phyloP scores from a whole-genome alignment of 1,140 invertebrate genomes.

The Acarapis woodi region DNA sequence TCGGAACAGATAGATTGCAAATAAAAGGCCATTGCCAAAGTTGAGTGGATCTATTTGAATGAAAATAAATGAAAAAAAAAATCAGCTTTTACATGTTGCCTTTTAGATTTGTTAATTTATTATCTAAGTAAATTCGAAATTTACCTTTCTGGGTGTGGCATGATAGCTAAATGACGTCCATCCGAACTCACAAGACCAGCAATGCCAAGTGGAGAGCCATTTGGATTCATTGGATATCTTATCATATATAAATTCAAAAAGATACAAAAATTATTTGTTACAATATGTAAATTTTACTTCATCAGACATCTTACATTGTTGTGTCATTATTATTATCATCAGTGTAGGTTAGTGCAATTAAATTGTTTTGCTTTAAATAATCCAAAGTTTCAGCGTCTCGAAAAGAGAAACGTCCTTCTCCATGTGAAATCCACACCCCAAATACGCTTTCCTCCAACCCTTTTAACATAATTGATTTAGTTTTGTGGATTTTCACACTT shows the following conservation, averaged over 20 bases:
- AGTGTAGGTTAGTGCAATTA: constrained; percentile 47
- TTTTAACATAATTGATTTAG: constrained; percentile 46
- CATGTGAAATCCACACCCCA: constrained; percentile 89
- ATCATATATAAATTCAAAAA: background rate
- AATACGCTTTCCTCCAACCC: constrained; percentile 53
- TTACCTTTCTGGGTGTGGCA: constrained; percentile 97
- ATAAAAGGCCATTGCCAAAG: constrained; percentile 56
- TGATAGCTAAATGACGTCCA: constrained; percentile 78
- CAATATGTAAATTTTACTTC: too few relatives aligned
- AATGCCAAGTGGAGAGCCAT: constrained; percentile 52
- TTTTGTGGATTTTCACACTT: constrained; percentile 38
- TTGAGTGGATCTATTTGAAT: constrained; percentile 19
- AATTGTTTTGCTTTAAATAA: constrained; percentile 26
- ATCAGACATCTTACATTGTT: background rate
- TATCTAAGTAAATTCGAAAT: too few relatives aligned
- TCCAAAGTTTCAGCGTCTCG: constrained; percentile 21
- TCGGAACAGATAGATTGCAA: constrained; percentile 18
- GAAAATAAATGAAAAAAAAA: too few relatives aligned
- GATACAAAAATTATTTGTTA: background rate
- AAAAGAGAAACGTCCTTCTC: constrained; percentile 48
- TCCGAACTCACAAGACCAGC: constrained; percentile 60
- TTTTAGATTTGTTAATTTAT: too few relatives aligned
- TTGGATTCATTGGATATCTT: constrained; percentile 69
- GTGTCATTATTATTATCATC: constrained; percentile 27
- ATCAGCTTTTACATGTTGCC: too few relatives aligned